Conservation (phyloP, 2,797 vertebrate species). For the Anolis apletophallus region DNA sequence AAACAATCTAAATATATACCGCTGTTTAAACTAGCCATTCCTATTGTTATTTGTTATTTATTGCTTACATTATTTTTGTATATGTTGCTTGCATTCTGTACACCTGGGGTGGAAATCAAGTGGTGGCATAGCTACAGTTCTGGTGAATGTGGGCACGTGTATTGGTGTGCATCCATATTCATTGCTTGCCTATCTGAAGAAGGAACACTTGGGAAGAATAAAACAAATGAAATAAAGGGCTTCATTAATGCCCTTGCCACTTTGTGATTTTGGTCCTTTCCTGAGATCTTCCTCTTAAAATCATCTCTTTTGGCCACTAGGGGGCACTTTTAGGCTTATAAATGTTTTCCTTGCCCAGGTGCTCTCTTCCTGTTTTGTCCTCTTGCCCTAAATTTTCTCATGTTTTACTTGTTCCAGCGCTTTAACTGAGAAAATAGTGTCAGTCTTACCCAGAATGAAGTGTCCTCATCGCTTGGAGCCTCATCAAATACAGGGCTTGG, state of each 20-base stretch:
- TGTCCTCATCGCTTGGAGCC: conserved; percentile 96
- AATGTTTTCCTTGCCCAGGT: neutral
- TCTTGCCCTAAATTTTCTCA: neutral
- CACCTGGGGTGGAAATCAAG: no score
- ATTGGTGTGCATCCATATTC: neutral
- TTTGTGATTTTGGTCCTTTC: neutral
- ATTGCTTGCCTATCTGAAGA: neutral
- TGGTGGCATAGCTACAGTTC: no score
- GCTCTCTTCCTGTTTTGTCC: neutral
- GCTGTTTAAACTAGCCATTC: no score
- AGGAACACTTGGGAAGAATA: no score
- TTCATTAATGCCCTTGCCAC: neutral
- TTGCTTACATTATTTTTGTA: no score
- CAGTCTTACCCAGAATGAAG: conserved; percentile 97
- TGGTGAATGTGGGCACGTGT: no score
- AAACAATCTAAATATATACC: no score
- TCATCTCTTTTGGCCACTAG: conserved; percentile 48
- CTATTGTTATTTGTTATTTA: no score
- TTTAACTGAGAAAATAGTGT: conserved; percentile 97
- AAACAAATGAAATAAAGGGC: no score
- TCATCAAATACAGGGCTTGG: conserved; percentile 97
- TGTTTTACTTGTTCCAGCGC: conserved; percentile 79
- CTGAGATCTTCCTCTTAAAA: neutral
- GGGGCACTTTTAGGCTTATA: conserved; percentile 49
- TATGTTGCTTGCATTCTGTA: no score